Evolutionary conservation across 2,113 vertebrate genomes (phyloP), one percentile per base, ranked within the genome.

Genomic region (Trematocara variabile): DNA sequence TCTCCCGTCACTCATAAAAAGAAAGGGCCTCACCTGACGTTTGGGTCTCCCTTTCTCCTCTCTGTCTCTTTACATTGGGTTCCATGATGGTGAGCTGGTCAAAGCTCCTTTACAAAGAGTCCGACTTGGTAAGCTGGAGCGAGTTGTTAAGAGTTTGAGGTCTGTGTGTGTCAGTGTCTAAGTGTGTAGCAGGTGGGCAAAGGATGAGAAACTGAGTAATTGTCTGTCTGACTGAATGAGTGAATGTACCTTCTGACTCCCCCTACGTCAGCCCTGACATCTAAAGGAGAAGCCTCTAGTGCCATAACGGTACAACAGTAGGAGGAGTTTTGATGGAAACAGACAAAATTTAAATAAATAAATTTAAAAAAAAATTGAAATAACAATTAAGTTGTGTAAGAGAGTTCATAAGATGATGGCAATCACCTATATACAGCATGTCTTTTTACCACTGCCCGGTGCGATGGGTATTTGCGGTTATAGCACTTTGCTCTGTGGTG

Each of bases 11-110:
- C 81, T 85, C 70, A 82, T 18, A 73, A 80, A 63, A 39, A 77
- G 68, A 88, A 80, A 80, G 50, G 9, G 50, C 68, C 78, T 85
- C 53, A 7, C 10, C 79, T 79, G 28, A 58, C 39, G 83, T 94
- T 92, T 83, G 85, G 53, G 88, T 75, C 46, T 79, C 68, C 84
- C 88, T 95, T 96, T 95, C 92, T 95, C 91, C 80, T 84, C 84
- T 92, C 95, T 95, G 95, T 96, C 95, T 91, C 90, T 88, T 94
- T 93, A 85, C 90, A 94, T 96, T 92, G 85, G 90, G 82, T 83
- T 92, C 92, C 94, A 94, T 94, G 94, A 95, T 91, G 83, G 91
- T 91, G 90, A 96, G 93, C 85, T 90, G 91, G 93, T 95, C 94
- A 95, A 95, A 91, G 91, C 87, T 33, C 77, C 75, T 91, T 94